A percentile compares a stretch with the other conserved stretches of the same genome.
These are phyloP conservation scores for Muscicapa adusta DNA, from an alignment of 2,113 vertebrate species.

Conservation along the genomic window DNA sequence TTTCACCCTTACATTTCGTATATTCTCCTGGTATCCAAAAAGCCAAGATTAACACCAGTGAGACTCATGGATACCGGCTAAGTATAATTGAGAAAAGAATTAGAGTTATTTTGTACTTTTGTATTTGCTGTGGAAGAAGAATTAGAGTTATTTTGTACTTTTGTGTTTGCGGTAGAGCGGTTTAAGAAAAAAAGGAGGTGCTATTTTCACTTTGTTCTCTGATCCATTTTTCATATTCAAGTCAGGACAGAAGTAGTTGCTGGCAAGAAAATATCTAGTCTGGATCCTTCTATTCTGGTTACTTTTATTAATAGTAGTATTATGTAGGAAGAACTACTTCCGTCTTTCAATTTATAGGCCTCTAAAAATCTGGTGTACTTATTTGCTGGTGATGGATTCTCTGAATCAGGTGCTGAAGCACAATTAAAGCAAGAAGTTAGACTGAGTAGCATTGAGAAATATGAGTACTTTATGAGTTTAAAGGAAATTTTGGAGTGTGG, in stretches of 20 bases:
- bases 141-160: too few relatives aligned
- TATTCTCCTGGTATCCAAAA: neutral
- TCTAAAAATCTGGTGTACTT: neutral
- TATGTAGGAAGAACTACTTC: neutral
- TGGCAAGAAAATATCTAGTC: neutral
- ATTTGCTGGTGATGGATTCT: neutral
- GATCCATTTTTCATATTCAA: neutral
- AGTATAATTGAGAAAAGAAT: neutral
- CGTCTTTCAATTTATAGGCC: neutral
- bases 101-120: neutral
- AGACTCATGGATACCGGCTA: neutral
- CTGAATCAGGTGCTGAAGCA: neutral
- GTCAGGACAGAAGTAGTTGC: neutral
- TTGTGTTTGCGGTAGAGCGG: neutral
- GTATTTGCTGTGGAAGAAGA: neutral
- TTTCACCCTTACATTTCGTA: neutral
- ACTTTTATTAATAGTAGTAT: neutral
- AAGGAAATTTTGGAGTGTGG: neutral
- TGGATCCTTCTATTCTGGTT: neutral
- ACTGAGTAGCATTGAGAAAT: neutral
- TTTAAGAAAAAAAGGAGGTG: neutral
- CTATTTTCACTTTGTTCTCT: neutral
- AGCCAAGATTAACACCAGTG: neutral
- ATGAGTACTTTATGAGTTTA: neutral
- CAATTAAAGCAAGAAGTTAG: neutral